Base-by-base conservation (phyloP, 1,140 invertebrate species). In the Listronotus oregonensis region DNA sequence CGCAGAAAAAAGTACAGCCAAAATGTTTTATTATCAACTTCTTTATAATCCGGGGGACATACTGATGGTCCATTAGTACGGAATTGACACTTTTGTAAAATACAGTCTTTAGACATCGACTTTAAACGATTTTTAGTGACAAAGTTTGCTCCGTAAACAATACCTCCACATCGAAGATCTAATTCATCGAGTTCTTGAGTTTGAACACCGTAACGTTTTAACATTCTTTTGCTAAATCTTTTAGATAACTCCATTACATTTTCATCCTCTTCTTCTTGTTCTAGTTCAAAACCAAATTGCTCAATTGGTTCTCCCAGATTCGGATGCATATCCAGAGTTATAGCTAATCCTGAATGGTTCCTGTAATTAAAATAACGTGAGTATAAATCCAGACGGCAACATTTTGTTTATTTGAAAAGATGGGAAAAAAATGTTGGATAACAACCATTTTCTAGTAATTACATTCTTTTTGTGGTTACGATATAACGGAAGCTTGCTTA, bases 1-100 rank as follows among this genome's bases (percentile, higher is more conserved):
- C 91, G 71, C 11, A 92, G 69, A 32, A 87, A 76, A 73, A 93
- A 92, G 76, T 93, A 93, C 47, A 90, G 83, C 85, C 90, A 92
- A 73, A 92, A 92, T 11, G 88, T 89, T 57, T 84, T 84, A 67
- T 89, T 86, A 64, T 89, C 88, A 57, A 85, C 88, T 69, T 89
- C 85, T 74, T 86, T 87, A 71, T 87, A 90, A 74, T 90, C 88
- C 1, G 88, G 88, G 14, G 89, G 88, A 74, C 89, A 90, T 27
- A 89, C 84, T 70, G 89, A 86, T 10, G 88, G 88, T 14, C 88
- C 88, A 66, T 88, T 87, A 72, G 82, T 82, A 80, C 68, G 15
- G 50, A 87, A 87, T 68, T 84, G 82, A 75, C 89, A 90, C 74
- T 86, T 87, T 72, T 90, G 88, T 31, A 90, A 82, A 82, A 90